These are phyloP conservation scores for Sylvilagus bachmani DNA, from an alignment of 2,113 vertebrate species.

Conservation along the genomic window DNA sequence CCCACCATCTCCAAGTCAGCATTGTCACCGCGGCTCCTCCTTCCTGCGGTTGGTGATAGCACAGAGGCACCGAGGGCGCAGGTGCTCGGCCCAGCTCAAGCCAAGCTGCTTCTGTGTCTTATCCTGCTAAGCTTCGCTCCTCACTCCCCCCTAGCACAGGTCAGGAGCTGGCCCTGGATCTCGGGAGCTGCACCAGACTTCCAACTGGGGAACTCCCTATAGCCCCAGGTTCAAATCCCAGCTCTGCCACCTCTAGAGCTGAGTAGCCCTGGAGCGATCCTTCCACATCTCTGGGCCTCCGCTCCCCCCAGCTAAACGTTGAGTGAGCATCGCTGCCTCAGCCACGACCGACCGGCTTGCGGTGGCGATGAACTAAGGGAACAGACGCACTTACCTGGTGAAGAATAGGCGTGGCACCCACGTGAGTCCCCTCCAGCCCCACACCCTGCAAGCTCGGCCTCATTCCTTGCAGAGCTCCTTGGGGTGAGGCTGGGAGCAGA, in stretches of 20 bases:
- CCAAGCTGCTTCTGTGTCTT: background rate
- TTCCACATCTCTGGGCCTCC: background rate
- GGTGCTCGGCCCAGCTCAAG: background rate
- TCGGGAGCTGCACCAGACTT: background rate
- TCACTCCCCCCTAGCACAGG: background rate
- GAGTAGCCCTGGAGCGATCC: slow-evolving; percentile 32
- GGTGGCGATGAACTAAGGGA: background rate
- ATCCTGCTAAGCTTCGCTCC: background rate
- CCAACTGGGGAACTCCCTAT: background rate
- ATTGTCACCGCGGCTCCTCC: background rate
- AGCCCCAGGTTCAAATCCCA: background rate
- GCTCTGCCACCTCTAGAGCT: background rate
- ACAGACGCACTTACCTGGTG: background rate
- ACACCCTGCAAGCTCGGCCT: slow-evolving; percentile 30
- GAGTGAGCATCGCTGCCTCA: background rate
- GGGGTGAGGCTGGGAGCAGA: background rate
- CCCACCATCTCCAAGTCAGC: background rate
- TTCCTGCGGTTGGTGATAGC: background rate
- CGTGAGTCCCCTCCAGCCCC: background rate
- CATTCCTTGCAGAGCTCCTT: slow-evolving; percentile 47
- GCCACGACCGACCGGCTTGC: background rate
- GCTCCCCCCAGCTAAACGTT: background rate
- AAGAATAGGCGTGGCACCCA: background rate
- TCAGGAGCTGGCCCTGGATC: background rate
- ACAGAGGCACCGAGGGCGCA: background rate